Evolutionary conservation across 2,797 vertebrate genomes (phyloP), one percentile per base, ranked within the genome.

Genomic region (Euphonia xanthogaster): DNA sequence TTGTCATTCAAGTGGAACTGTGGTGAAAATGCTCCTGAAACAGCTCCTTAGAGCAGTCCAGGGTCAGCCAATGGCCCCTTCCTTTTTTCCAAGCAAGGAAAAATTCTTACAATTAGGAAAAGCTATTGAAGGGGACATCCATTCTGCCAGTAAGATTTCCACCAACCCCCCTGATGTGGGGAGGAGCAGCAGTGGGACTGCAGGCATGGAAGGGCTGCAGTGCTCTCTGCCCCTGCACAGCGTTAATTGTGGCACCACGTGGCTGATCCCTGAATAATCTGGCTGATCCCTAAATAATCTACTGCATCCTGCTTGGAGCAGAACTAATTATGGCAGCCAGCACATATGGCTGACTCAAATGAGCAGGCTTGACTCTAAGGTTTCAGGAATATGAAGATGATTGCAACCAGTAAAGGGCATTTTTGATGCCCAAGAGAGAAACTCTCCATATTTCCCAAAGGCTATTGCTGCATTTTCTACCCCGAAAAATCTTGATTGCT

Each of bases 21-120:
- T 35, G 37, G 82, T 81, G 70, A 88, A 91, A 94, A 74, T 7
- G 44, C 10, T 80, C 54, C 73, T 86, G 83, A 66, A 95, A 93
- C 53, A 88, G 31, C 37, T 74, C 47, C 44, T 75, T 47, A 4
- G 2, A 73, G 55, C 17, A 86, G 60, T 48, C 37, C 31, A 75
- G 40, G 84, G 33, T 21, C 28, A 80, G 45, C 20, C 5, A 31
- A 6, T 3, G 18, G 24, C 39, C 45, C 45, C 48, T 74, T 61
- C 39, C 23, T 54, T n/a, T n/a, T 12, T 21, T 22, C 21, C 12
- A 61, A 20, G 21, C 45, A 37, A 94, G 51, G 78, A 55, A 88
- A 53, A 20, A 7, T 28, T 14, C 40, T 40, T 45, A 23, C 7
- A 83, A 31, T 24, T 30, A 67, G 28, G 62, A 66, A 50, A 83